phyloP scores from a whole-genome alignment of 2,113 vertebrate genomes.

The Carollia perspicillata region DNA sequence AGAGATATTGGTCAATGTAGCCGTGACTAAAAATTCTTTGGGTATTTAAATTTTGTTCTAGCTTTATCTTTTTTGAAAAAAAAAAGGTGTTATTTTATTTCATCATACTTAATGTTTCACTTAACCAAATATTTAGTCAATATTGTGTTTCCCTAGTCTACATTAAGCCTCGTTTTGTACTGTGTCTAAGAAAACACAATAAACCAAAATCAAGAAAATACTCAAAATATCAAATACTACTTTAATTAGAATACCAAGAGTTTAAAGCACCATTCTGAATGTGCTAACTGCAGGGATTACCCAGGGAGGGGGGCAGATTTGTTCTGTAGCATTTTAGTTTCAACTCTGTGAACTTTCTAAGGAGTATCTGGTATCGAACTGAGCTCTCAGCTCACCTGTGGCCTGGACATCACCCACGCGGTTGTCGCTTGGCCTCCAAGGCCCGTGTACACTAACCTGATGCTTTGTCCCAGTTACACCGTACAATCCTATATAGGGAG shows the following conservation, averaged over 20 bases:
- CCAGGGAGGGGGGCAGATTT: accelerated
- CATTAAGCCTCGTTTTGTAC: background rate
- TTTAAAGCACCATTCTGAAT: background rate
- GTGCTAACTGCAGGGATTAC: background rate
- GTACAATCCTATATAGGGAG: background rate
- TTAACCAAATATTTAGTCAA: background rate
- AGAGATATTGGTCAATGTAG: background rate
- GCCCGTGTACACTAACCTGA: background rate
- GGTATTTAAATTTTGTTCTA: background rate
- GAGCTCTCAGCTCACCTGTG: background rate
- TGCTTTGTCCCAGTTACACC: no score
- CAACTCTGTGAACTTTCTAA: background rate
- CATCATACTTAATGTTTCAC: background rate
- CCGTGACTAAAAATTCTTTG: background rate
- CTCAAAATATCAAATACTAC: background rate
- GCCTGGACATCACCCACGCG: no score
- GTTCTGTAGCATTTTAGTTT: background rate
- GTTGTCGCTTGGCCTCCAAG: background rate
- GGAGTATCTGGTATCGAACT: background rate
- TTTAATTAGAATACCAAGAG: background rate
- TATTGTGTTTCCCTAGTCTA: background rate
- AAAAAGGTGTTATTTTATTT: background rate
- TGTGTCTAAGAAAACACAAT: background rate
- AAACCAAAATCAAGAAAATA: background rate
- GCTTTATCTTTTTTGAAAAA: background rate